Evolutionary conservation across 2,888 invertebrate genomes (phyloP), one percentile per base, ranked within the genome.

Genomic region (Agriotes lineatus): DNA sequence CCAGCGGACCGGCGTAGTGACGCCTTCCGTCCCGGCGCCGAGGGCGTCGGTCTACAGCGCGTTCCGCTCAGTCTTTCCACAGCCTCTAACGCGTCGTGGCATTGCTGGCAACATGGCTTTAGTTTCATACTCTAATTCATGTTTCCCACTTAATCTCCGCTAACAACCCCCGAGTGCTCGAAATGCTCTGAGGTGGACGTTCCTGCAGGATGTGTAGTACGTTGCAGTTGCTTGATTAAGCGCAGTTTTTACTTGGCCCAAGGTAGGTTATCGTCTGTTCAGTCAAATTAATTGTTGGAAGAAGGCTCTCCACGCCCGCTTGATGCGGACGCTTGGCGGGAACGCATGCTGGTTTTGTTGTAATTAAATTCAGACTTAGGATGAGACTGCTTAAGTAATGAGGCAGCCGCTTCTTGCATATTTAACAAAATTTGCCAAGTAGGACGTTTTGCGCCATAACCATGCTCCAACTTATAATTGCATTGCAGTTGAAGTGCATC

Each of bases 1-100:
- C 78, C 77, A 76, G 75, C 78, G 82, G 82, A 83, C 82, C 82
- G 82, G 83, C 82, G 82, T 82, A 82, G 80, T 81, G 82, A 82
- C 82, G 82, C 81, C 82, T 81, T 78, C 80, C 79, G 78, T 79
- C 80, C 80, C 79, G 82, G 80, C 81, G 83, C 81, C 82, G 79
- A 78, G 81, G 82, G 81, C 81, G 81, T 81, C 82, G 81, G 77
- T 80, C 76, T 75, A 69, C 75, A 75, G 71, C 71, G 76, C 76
- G 72, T 75, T 75, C 62, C 60, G 72, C 67, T 74, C 74, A 74
- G 73, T 74, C 68, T 68, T 52, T 66, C 60, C 56, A 70, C 71
- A 67, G 69, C 71, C 33, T 63, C 64, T 61, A 68, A 50, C 71
- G 70, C 61, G 73, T 69, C 70, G 67, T 67, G 67, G 59, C 71